Conservation (phyloP, 1,140 invertebrate species). For the Microplitis mediator region DNA sequence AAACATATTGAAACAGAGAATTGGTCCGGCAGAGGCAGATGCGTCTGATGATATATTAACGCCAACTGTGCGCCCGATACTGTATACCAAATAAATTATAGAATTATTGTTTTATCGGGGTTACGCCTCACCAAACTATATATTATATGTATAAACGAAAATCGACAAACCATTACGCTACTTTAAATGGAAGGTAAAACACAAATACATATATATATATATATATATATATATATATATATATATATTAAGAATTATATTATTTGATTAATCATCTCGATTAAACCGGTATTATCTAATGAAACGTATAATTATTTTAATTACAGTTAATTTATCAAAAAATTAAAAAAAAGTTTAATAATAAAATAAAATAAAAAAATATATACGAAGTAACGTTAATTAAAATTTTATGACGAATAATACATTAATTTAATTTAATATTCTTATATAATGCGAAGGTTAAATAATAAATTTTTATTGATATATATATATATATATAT, state of each 20-base stretch:
- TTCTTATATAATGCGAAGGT: no score
- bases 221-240: not conserved
- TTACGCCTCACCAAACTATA: conserved; percentile 17
- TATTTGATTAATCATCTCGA: not conserved
- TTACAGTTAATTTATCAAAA: no score
- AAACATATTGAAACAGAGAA: conserved; percentile 56
- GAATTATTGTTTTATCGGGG: conserved; percentile 62
- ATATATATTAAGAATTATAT: not conserved
- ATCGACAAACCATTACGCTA: conserved; percentile 20
- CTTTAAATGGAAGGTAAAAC: not conserved
- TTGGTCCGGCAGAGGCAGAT: conserved; percentile 59
- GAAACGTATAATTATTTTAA: no score
- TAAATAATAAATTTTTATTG: no score
- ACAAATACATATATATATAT: not conserved
- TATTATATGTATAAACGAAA: conserved; percentile 25
- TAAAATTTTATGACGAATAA: no score
- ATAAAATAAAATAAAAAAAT: no score
- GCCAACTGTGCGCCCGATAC: conserved; percentile 57
- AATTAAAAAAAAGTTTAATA: no score
- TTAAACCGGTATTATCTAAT: no score
- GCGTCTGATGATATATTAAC: conserved; percentile 63
- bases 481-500: no score
- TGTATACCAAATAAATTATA: conserved; percentile 60
- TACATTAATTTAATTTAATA: no score
- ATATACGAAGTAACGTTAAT: no score